These are phyloP conservation scores for Ailuropoda melanoleuca DNA, from an alignment of 2,113 vertebrate species.

Conservation along the genomic window DNA sequence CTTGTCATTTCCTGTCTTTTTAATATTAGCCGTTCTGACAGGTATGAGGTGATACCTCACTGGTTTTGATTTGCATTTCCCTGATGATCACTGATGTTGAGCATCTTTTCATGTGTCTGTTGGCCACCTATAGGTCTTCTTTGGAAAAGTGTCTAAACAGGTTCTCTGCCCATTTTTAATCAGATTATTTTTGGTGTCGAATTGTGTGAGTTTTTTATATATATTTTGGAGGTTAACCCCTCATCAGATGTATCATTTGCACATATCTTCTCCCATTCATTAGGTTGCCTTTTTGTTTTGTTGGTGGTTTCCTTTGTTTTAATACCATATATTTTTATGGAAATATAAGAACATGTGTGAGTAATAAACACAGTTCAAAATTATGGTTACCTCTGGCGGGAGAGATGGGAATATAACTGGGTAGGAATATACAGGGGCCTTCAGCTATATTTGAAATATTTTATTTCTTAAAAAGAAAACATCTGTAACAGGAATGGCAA, in stretches of 20 bases:
- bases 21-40: background rate
- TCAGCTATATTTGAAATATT: background rate
- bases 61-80: background rate
- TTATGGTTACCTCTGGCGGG: background rate
- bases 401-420: background rate
- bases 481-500: background rate
- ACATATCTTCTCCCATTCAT: background rate
- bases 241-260: background rate
- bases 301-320: background rate
- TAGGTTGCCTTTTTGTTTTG: background rate
- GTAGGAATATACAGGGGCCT: background rate
- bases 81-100: background rate
- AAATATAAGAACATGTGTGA: constrained; percentile 9
- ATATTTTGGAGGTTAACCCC: background rate
- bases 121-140: background rate
- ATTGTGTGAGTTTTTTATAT: background rate
- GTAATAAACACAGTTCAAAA: constrained; percentile 12
- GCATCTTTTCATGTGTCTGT: background rate
- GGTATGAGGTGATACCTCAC: background rate
- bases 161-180: background rate
- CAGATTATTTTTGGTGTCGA: background rate
- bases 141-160: background rate
- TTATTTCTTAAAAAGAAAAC: constrained; percentile 1
- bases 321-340: background rate
- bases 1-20: background rate